These are phyloP conservation scores for Alentia gelatinosa DNA, from an alignment of 2,888 invertebrate species.

Conservation along the genomic window DNA sequence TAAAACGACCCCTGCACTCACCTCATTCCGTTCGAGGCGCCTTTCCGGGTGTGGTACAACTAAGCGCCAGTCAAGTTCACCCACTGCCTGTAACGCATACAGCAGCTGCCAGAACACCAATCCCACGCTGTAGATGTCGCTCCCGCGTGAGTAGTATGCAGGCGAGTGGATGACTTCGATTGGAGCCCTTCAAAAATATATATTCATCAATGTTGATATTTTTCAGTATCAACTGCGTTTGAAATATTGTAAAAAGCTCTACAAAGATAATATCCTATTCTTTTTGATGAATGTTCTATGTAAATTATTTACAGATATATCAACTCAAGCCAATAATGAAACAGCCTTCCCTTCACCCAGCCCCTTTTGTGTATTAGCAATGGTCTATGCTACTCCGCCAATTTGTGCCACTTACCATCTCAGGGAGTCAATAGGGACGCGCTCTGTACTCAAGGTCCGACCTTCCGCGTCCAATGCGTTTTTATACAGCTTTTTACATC, in stretches of 20 bases:
- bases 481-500: neutral
- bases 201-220: too few species aligned
- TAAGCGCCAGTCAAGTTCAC: neutral
- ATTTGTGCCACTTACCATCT: constrained; percentile 37
- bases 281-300: too few species aligned
- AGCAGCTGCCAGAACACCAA: constrained; percentile 46
- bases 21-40: constrained; percentile 8
- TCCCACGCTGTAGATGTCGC: constrained; percentile 39
- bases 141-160: constrained; percentile 20
- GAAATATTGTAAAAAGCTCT: too few species aligned
- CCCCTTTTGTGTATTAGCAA: too few species aligned
- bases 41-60: constrained; percentile 40
- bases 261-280: too few species aligned
- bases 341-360: neutral
- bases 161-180: neutral
- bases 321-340: neutral
- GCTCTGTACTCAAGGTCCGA: neutral
- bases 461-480: neutral
- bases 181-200: constrained; percentile 1
- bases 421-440: constrained; percentile 21
- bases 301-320: neutral
- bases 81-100: constrained; percentile 13
- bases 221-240: too few species aligned
- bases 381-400: too few species aligned
- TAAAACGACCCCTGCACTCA: too few species aligned